Evolutionary conservation across 1,140 invertebrate genomes (phyloP), one percentile per base, ranked within the genome.

Genomic region (Episyrphus balteatus): DNA sequence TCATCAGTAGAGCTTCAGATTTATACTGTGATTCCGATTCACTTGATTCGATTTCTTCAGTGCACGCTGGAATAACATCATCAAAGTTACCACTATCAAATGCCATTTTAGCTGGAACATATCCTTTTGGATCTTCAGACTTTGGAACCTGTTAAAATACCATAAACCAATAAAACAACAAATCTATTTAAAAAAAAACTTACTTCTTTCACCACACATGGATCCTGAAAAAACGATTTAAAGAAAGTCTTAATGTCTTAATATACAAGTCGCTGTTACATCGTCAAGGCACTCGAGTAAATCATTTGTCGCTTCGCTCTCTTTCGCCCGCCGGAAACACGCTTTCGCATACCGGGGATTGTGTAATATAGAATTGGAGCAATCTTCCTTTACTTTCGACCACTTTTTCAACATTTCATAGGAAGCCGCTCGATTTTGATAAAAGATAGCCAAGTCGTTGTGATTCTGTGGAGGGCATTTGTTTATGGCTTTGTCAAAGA

Each of bases 341-440:
- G 93, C 92, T 73, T 97, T 96, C 18, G 83, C 75, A 73, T 98
- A 98, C 53, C 79, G 84, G 43, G 83, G 81, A 70, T 96, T 92
- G 2, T 86, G 73, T 62, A 89, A 79, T 21, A 98, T 71, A 5
- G 93, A 92, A 68, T 77, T 79, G 5, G 82, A 79, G 66, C 91
- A 95, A 67, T 97, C 93, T 51, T 81, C 77, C 55, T 91, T 83
- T 0, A 95, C 91, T 50, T 82, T 74, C 47, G 79, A 78, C 75
- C 83, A 88, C 66, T 92, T 88, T 70, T 87, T 86, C 71, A 93
- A 73, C 65, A 92, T 87, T 70, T 96, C 92, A 72, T 92, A 90
- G 19, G 90, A 87, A 34, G 93, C 94, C 6, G 93, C 94, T 62
- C 92, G 79, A 62, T 98, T 98, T 69, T 97, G 93, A 70, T 94